Conservation (phyloP, 2,113 vertebrate genomes). For the Embiotoca jacksoni region DNA sequence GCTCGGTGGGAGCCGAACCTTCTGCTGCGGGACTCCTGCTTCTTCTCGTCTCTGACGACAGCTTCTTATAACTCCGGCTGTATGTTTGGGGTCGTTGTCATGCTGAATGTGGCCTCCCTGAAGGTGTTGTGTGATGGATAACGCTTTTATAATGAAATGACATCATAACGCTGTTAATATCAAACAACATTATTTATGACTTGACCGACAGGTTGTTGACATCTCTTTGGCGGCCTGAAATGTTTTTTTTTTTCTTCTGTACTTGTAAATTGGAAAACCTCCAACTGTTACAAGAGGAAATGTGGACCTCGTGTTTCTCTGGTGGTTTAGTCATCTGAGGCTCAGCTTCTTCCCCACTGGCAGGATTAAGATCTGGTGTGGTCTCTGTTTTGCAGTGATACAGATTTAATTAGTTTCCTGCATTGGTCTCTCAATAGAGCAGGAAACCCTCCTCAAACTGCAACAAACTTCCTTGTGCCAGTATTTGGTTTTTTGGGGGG, state of each 20-base stretch:
- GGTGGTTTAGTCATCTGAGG: slow-evolving; percentile 8
- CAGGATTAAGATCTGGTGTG: no score
- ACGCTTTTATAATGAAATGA: neutral
- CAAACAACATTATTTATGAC: slow-evolving; percentile 1
- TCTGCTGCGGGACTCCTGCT: neutral
- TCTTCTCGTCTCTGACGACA: neutral
- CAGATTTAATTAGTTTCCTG: no score
- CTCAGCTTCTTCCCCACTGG: neutral
- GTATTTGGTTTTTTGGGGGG: no score
- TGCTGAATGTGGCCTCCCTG: no score
- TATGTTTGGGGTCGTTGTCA: neutral
- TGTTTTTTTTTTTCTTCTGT: slow-evolving; percentile 32
- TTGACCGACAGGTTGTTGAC: slow-evolving; percentile 25
- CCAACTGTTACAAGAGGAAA: neutral
- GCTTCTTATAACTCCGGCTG: neutral
- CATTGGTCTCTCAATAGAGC: neutral
- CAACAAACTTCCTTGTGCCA: neutral
- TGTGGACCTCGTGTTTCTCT: slow-evolving; percentile 9
- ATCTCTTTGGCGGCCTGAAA: neutral
- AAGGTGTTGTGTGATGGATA: no score
- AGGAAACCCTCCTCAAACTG: neutral
- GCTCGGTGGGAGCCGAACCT: neutral
- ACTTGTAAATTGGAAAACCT: neutral
- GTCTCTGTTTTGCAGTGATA: no score
- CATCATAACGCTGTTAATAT: neutral